A percentile compares a stretch with the other conserved stretches of the same genome.
These are phyloP conservation scores for Bagarius yarrelli DNA, from an alignment of 2,113 vertebrate species.

Conservation along the genomic window DNA sequence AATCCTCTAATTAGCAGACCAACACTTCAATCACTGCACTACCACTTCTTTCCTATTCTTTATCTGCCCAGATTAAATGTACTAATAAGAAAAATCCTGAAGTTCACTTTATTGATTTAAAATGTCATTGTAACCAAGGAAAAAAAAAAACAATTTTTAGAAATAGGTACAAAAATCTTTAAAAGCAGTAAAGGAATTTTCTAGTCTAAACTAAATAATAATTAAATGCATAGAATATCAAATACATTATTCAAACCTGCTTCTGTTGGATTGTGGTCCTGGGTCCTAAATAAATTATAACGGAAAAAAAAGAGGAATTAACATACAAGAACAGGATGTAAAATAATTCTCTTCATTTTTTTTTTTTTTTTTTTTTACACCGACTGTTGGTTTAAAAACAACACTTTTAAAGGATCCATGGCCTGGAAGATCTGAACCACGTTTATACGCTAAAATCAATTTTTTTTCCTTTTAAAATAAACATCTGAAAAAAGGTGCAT, in stretches of 20 bases:
- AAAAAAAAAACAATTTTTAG: conserved; percentile 34
- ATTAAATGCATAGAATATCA: conserved; percentile 53
- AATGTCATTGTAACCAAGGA: conserved; percentile 43
- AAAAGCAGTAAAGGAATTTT: conserved; percentile 46
- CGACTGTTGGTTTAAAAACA: conserved; percentile 15
- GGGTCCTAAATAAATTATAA: conserved; percentile 37
- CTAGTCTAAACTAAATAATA: conserved; percentile 41
- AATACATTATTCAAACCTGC: conserved; percentile 40
- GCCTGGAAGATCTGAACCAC: conserved; percentile 23
- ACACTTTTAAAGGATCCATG: conserved; percentile 14
- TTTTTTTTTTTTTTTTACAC: background rate
- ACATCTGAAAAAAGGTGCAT: conserved; percentile 25
- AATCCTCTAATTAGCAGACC: no score
- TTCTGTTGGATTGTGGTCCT: conserved; percentile 40
- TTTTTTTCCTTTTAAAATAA: conserved; percentile 1
- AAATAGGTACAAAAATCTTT: conserved; percentile 53
- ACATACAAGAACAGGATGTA: conserved; percentile 19
- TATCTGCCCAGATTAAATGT: background rate
- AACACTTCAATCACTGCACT: no score
- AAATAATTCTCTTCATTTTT: conserved; percentile 16
- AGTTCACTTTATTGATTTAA: conserved; percentile 51
- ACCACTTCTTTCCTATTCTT: no score
- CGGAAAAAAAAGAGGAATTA: conserved; percentile 17
- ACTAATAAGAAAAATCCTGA: conserved; percentile 7
- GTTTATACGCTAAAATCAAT: conserved; percentile 9